Base-by-base conservation (phyloP, 2,113 vertebrate genomes). In the Gopherus evgoodei region DNA sequence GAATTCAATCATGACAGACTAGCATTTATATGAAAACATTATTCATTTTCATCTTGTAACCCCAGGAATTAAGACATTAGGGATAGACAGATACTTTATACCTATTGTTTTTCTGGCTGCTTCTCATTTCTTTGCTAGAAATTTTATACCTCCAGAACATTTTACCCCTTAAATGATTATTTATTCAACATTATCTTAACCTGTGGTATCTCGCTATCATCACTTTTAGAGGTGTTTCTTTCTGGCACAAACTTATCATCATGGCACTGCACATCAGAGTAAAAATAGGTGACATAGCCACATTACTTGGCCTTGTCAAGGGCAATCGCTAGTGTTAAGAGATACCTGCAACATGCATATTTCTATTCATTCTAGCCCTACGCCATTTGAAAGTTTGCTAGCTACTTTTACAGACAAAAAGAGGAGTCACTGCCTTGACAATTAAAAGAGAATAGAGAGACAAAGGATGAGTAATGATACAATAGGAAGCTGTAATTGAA, bases 11-110 rank as follows among this genome's bases (percentile, higher is more conserved):
- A 14, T 14, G 5, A 78, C 25, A 78, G 22, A 44, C 25, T 27
- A 47, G 42, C 75, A 72, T 78, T 78, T 78, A 47, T 78, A 78
- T 76, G 42, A 44, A 76, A 42, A 76, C 16, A 35, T 69, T n/a
- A 69, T 42, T 81, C 2, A 9, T 87, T 90, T 93, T 59, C 56
- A 82, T 0, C 54, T 65, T 47, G 76, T 4, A 6, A 42, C 4
- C 13, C 38, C 49, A 90, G 83, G 27, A 85, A 4, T 9, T 42
- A 87, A 59, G 78, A 42, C 2, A 1, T 10, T 35, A 69, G 35
- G 1, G 4, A 2, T 35, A 5, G 52, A 80, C 0, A 27, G 24
- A 24, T 44, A 83, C 10, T 5, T 83, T 42, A 57, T 42, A 42
- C 6, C 21, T 25, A 44, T 44, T 57, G 38, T 10, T 27, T 38